Conservation (phyloP, 1,140 invertebrate species). For the Trichonephila inaurata region DNA sequence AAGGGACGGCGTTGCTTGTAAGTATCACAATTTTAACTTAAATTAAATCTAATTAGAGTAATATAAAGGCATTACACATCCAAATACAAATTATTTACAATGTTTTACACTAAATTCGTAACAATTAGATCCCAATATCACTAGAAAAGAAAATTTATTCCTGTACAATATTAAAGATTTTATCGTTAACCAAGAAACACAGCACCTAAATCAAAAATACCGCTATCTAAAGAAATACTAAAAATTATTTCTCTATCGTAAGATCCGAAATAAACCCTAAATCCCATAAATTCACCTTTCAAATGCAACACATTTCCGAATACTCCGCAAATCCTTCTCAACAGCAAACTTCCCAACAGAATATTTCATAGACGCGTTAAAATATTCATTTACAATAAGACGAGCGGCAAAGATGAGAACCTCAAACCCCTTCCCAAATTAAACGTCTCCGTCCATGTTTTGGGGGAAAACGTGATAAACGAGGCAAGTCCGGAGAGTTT, state of each 20-base stretch:
- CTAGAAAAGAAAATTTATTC: too few relatives aligned
- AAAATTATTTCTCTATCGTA: not conserved
- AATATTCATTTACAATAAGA: slow-evolving; percentile 38
- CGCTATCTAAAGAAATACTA: not conserved
- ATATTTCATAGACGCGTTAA: slow-evolving; percentile 14
- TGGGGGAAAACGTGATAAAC: not conserved
- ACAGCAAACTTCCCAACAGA: not conserved
- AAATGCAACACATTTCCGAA: not conserved
- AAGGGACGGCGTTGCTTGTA: too few relatives aligned
- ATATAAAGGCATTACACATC: too few relatives aligned
- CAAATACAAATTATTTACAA: too few relatives aligned
- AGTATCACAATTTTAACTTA: too few relatives aligned
- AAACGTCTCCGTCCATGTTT: not conserved
- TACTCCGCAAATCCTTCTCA: not conserved
- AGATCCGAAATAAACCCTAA: not conserved
- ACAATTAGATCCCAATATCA: too few relatives aligned
- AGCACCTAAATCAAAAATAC: not conserved
- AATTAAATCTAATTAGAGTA: too few relatives aligned
- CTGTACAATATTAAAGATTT: too few relatives aligned
- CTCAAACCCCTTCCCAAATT: not conserved
- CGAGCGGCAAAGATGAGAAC: not conserved
- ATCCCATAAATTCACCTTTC: not conserved
- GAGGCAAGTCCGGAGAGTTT: slow-evolving; percentile 9
- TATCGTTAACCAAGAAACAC: not conserved
- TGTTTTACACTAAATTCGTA: too few relatives aligned